Conservation (phyloP, 2,888 invertebrate species). For the Thereva unica region DNA sequence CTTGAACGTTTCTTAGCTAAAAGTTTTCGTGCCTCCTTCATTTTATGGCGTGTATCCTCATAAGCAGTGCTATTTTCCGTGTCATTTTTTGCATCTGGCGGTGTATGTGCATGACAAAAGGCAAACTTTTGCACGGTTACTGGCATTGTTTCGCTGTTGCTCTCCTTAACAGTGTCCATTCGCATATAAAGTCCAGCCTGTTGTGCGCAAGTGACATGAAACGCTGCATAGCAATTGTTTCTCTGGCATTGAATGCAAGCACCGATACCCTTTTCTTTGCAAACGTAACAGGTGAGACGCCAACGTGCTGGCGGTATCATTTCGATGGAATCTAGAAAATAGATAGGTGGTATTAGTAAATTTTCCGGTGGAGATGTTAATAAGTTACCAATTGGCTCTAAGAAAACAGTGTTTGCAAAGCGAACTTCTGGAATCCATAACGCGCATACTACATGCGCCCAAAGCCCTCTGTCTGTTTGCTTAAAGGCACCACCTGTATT, state of each 20-base stretch:
- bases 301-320: slow-evolving; percentile 94
- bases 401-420: slow-evolving; percentile 96
- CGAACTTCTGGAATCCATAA: slow-evolving; percentile 98
- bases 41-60: slow-evolving; percentile 76
- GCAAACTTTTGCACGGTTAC: slow-evolving; percentile 93
- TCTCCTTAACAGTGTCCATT: slow-evolving; percentile 84
- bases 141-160: slow-evolving; percentile 68
- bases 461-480: slow-evolving; percentile 90
- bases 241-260: slow-evolving; percentile 99
- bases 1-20: slow-evolving; percentile 87
- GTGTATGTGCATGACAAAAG: slow-evolving; percentile 91
- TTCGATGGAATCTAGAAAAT: slow-evolving; percentile 80
- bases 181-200: slow-evolving; percentile 93
- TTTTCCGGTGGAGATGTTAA: background rate
- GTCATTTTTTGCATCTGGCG: slow-evolving; percentile 57
- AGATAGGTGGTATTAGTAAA: slow-evolving; percentile 1
- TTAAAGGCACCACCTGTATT: slow-evolving; percentile 98
- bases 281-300: slow-evolving; percentile 96
- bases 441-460: slow-evolving; percentile 99
- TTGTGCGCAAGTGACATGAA: slow-evolving; percentile 99
- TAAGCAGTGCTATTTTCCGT: slow-evolving; percentile 63
- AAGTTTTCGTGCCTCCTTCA: slow-evolving; percentile 85
- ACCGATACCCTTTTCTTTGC: slow-evolving; percentile 88
- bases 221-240: slow-evolving; percentile 94
- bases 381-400: slow-evolving; percentile 87